Evolutionary conservation across 2,888 invertebrate species (phyloP), one percentile per base, ranked within the genome.

Genomic region (Autographa pulchrina): DNA sequence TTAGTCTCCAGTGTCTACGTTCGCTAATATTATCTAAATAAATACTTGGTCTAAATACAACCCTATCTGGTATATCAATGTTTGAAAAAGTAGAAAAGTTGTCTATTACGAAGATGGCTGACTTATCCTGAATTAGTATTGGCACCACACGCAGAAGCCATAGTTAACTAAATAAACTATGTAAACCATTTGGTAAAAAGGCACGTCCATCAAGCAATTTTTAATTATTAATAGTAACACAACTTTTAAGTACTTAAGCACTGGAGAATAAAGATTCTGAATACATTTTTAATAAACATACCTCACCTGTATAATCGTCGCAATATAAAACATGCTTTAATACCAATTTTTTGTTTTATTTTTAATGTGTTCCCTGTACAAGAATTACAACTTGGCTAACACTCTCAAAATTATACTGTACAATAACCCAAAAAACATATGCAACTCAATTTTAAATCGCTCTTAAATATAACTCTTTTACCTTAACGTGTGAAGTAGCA

Each of bases 31-130:
- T 86, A 84, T 80, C 89, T 89, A 90, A 91, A 91, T 93, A 93
- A 93, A 92, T 93, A 93, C 88, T 91, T 90, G 85, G 86, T 88
- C 91, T 92, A 92, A 90, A 90, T 91, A 91, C 89, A 91, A 89
- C 85, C 89, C 86, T 89, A 89, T 88, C 89, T 90, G 89, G 87
- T 89, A 88, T 87, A 87, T 83, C 84, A 81, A 84, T 81, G 74
- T 80, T 75, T 80, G 80, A 75, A 74, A 63, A 68, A 70, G 68
- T 70, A 77, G 74, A 73, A 72, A 74, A 62, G 2, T 59, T 63
- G 41, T 65, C 25, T 61, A 41, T 58, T 65, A 70, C 41, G 65
- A 68, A 43, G 52, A 35, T 18, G 43, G 60, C 9, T 59, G 54
- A 75, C 38, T 66, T 31, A 64, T 61, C 32, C 7, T 32, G 14